These are phyloP conservation scores for Tor tambroides DNA, from an alignment of 2,113 vertebrate genomes.

Conservation along the genomic window DNA sequence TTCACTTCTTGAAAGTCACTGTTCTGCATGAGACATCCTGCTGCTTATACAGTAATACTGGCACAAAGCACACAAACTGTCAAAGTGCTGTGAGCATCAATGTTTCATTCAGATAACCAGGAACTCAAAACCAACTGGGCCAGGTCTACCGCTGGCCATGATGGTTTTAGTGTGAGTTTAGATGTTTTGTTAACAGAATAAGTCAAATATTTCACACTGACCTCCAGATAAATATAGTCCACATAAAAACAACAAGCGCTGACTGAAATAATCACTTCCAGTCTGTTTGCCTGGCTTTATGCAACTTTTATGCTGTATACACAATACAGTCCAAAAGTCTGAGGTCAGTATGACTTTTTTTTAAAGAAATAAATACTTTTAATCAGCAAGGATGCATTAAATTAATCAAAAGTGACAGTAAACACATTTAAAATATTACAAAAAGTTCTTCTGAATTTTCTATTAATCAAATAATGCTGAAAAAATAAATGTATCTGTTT, in stretches of 20 bases:
- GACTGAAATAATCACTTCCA: neutral
- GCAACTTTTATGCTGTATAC: no score
- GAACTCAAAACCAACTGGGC: neutral
- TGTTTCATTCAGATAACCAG: neutral
- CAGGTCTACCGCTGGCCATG: neutral
- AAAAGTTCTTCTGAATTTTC: neutral
- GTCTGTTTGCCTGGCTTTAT: neutral
- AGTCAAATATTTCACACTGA: neutral
- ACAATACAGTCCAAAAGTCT: no score
- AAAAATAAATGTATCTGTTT: neutral
- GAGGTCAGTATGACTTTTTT: no score
- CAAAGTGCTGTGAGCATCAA: neutral
- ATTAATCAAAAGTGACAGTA: no score
- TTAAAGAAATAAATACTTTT: no score
- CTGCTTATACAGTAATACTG: neutral
- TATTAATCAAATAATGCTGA: neutral
- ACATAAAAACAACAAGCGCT: neutral
- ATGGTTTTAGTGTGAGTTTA: neutral
- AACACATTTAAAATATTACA: no score
- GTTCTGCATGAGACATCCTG: neutral
- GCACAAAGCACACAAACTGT: neutral
- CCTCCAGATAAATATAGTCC: neutral
- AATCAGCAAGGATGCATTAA: no score
- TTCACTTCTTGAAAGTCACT: conserved; percentile 16
- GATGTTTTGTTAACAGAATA: no score